phyloP scores from a whole-genome alignment of 2,113 vertebrate species.

The Etheostoma cragini region DNA sequence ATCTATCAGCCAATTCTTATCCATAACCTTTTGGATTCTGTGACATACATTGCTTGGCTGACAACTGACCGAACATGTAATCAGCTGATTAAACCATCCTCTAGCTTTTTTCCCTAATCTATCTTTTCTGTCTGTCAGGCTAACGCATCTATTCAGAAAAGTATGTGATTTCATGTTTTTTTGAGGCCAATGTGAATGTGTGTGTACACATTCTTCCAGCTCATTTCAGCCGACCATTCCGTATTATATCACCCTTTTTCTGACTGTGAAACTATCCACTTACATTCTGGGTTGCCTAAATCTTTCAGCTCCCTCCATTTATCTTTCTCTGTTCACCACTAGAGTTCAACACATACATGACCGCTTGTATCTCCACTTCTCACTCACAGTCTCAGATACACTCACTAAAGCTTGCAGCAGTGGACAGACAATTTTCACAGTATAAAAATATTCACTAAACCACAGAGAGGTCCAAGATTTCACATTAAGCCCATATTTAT shows the following conservation, averaged over 20 bases:
- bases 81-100: background rate
- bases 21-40: background rate
- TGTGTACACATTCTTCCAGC: slow-evolving; percentile 21
- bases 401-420: slow-evolving; percentile 42
- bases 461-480: slow-evolving; percentile 65
- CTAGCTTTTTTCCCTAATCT: slow-evolving; percentile 11
- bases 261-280: slow-evolving; percentile 15
- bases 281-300: slow-evolving; percentile 26
- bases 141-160: background rate
- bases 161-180: slow-evolving; percentile 7
- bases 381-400: background rate
- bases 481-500: slow-evolving; percentile 60
- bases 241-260: background rate
- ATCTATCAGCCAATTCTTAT: slow-evolving; percentile 7
- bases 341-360: slow-evolving; percentile 18
- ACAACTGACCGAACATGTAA: background rate
- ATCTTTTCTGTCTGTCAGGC: slow-evolving; percentile 15
- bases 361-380: background rate
- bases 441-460: slow-evolving; percentile 69
- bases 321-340: slow-evolving; percentile 11
- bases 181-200: slow-evolving; percentile 4
- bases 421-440: slow-evolving; percentile 67
- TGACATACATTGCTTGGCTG: background rate
- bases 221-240: background rate
- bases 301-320: slow-evolving; percentile 18